These are phyloP conservation scores for Chlamydotis undulata DNA, from an alignment of 2,113 vertebrate species.

Conservation along the genomic window DNA sequence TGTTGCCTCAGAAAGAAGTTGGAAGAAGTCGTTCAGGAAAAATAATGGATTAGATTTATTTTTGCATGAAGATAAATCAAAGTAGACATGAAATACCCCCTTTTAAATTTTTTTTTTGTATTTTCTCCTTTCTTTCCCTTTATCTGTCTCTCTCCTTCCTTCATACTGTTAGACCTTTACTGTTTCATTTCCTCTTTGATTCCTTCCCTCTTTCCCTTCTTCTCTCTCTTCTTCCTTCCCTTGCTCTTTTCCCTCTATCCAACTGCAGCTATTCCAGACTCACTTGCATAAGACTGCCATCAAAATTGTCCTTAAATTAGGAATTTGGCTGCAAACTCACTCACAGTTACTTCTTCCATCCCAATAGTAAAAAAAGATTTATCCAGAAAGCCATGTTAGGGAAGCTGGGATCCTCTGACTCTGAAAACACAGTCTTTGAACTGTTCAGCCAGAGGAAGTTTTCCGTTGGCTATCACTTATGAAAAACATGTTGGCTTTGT, in stretches of 20 bases:
- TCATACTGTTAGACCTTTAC: background rate
- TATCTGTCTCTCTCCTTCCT: background rate
- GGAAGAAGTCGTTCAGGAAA: background rate
- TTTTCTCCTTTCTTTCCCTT: background rate
- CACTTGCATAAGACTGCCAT: background rate
- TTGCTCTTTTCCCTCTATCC: background rate
- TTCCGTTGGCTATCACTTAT: slow-evolving; percentile 56
- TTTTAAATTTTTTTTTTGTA: background rate
- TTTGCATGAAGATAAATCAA: background rate
- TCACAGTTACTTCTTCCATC: background rate
- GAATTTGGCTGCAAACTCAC: background rate
- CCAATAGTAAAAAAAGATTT: background rate
- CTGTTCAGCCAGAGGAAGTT: slow-evolving; percentile 55
- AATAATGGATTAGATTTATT: background rate
- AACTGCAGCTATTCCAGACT: background rate
- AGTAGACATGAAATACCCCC: background rate
- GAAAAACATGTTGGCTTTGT: slow-evolving; percentile 52
- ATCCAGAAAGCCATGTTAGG: background rate
- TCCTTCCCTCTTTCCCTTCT: background rate
- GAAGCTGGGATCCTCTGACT: background rate
- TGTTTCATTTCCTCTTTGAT: background rate
- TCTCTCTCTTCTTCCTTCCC: background rate
- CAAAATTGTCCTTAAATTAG: background rate
- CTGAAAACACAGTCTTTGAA: slow-evolving; percentile 45
- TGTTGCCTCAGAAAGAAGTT: background rate